These are phyloP conservation scores for Dreissena polymorpha DNA, from an alignment of 1,140 invertebrate genomes.

Conservation along the genomic window DNA sequence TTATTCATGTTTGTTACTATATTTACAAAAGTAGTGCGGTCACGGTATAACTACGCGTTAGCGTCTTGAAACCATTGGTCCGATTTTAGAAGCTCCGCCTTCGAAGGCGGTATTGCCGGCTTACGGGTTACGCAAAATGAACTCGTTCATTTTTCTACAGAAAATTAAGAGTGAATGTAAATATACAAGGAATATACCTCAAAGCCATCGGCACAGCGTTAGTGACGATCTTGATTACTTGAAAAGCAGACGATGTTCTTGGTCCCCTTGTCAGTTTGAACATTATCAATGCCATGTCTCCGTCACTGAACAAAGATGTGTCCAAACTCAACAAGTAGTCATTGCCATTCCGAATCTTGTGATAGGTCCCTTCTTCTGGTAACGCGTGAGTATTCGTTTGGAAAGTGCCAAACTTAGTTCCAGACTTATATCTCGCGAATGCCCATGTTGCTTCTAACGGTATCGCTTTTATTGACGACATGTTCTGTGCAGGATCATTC, in stretches of 20 bases:
- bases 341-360: slow-evolving; percentile 7
- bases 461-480: background rate
- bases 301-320: background rate
- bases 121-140: too few species aligned
- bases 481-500: background rate
- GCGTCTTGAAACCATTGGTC: too few species aligned
- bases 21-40: too few species aligned
- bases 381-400: too few species aligned
- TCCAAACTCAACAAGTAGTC: slow-evolving; percentile 11
- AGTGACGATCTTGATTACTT: background rate
- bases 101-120: too few species aligned
- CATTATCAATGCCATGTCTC: background rate
- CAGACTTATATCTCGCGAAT: background rate
- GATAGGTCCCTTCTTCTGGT: too few species aligned
- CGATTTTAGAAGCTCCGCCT: too few species aligned
- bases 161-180: too few species aligned
- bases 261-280: slow-evolving; percentile 16
- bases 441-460: background rate
- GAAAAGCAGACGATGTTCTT: slow-evolving; percentile 6
- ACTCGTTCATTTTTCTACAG: too few species aligned
- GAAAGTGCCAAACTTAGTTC: too few species aligned
- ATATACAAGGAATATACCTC: slow-evolving; percentile 7
- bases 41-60: too few species aligned
- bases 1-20: too few species aligned
- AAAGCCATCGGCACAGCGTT: slow-evolving; percentile 14